phyloP scores from a whole-genome alignment of 1,140 invertebrate species.

The Idris sp. region DNA sequence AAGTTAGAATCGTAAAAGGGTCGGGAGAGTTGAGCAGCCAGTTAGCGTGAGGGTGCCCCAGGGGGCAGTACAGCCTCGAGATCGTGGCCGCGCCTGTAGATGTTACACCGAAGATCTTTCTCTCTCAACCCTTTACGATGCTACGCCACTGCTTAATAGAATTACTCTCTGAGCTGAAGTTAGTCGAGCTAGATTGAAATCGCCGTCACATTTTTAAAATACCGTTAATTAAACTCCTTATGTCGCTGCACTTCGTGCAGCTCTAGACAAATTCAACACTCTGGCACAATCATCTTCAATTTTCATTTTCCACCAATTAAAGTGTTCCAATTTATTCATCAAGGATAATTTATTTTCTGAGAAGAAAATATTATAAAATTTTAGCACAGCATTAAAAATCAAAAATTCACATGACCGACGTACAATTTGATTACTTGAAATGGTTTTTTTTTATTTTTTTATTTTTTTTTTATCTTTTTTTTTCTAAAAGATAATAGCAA shows the following conservation, averaged over 20 bases:
- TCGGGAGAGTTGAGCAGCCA: slow-evolving; percentile 76
- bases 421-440: no score
- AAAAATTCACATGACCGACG: no score
- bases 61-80: slow-evolving; percentile 75
- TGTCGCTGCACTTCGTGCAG: slow-evolving; percentile 19
- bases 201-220: slow-evolving; percentile 76
- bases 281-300: slow-evolving; percentile 19
- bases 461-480: no score
- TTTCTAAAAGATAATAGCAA: no score
- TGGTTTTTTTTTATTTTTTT: no score
- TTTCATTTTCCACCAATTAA: slow-evolving; percentile 17
- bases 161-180: slow-evolving; percentile 75
- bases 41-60: slow-evolving; percentile 79
- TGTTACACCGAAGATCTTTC: slow-evolving; percentile 52
- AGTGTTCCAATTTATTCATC: no score
- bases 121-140: slow-evolving; percentile 76
- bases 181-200: slow-evolving; percentile 76
- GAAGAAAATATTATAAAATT: no score
- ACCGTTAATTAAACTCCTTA: slow-evolving; percentile 72
- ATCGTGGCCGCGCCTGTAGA: slow-evolving; percentile 59
- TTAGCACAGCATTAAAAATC: no score
- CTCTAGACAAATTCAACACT: slow-evolving; percentile 13
- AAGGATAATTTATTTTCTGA: no score
- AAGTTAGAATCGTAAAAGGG: slow-evolving; percentile 78
- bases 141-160: slow-evolving; percentile 75